These are phyloP conservation scores for Helogale parvula DNA, from an alignment of 2,113 vertebrate species.

Conservation along the genomic window DNA sequence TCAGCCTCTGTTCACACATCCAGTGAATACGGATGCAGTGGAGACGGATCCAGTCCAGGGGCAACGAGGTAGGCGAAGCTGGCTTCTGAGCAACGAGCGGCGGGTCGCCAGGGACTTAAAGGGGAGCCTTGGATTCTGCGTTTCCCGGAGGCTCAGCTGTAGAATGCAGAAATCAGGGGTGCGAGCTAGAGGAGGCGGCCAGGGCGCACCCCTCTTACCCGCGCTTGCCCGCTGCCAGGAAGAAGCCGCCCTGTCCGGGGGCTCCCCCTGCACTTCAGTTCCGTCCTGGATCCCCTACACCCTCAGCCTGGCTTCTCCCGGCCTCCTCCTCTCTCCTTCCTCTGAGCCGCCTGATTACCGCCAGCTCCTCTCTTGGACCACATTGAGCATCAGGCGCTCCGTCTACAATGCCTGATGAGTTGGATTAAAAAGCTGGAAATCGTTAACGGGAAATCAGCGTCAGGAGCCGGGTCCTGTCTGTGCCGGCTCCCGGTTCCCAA, in stretches of 20 bases:
- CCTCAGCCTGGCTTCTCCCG: rapidly evolving
- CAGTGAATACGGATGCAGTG: too few species aligned
- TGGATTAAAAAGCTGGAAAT: slow-evolving; percentile 45
- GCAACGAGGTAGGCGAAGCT: rapidly evolving
- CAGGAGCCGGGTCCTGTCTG: not conserved
- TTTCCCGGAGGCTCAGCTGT: rapidly evolving
- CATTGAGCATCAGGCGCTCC: rapidly evolving
- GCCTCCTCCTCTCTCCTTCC: not conserved
- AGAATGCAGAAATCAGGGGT: not conserved
- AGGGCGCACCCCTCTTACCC: not conserved
- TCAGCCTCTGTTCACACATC: not conserved
- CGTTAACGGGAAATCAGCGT: not conserved
- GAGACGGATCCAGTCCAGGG: not conserved
- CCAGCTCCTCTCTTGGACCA: too few species aligned
- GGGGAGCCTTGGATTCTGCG: not conserved
- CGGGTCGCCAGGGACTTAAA: not conserved
- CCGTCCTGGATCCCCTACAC: rapidly evolving
- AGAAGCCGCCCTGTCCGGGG: rapidly evolving
- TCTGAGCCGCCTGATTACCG: rapidly evolving
- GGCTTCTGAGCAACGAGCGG: not conserved
- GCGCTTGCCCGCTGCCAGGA: rapidly evolving
- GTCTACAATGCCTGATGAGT: not conserved
- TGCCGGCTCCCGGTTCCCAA: not conserved
- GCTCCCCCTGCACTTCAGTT: not conserved
- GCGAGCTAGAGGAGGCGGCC: rapidly evolving